phyloP scores from a whole-genome alignment of 2,797 vertebrate species.

The Huso huso region DNA sequence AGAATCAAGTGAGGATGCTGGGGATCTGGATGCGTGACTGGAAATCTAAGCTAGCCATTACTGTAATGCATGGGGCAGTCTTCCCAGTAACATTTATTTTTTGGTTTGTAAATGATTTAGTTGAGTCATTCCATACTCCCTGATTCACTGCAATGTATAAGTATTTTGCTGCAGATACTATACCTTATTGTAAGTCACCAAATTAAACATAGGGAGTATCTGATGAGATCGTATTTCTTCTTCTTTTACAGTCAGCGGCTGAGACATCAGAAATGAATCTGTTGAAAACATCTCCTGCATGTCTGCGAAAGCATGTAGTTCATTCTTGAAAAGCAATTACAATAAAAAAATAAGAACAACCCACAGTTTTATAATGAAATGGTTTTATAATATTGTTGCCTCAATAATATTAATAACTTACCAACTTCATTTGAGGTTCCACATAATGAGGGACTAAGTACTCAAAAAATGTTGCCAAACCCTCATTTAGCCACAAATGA shows the following conservation, averaged over 20 bases:
- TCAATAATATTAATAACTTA: slow-evolving; percentile 31
- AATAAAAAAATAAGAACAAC: not conserved
- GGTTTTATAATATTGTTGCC: not conserved
- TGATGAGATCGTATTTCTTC: slow-evolving; percentile 37
- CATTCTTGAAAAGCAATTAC: slow-evolving; percentile 46
- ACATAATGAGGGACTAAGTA: slow-evolving; percentile 34
- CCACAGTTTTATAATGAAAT: not conserved
- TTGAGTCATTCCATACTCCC: too few relatives aligned
- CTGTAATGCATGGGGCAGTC: too few relatives aligned
- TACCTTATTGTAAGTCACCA: slow-evolving; percentile 59
- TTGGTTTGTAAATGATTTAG: too few relatives aligned
- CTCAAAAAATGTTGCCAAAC: slow-evolving; percentile 60
- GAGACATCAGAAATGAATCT: slow-evolving; percentile 25
- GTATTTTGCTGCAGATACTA: not conserved
- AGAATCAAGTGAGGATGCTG: too few relatives aligned
- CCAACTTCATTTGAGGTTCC: slow-evolving; percentile 38
- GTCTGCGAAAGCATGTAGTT: slow-evolving; percentile 35
- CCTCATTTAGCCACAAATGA: slow-evolving; percentile 65
- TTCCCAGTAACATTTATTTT: too few relatives aligned
- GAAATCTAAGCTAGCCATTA: too few relatives aligned
- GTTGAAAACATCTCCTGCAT: slow-evolving; percentile 30
- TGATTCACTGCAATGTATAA: not conserved
- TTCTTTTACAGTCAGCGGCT: slow-evolving; percentile 39
- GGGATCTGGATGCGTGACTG: too few relatives aligned
- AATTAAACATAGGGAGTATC: slow-evolving; percentile 44